These are phyloP conservation scores for Troilus luridus DNA, from an alignment of 2,888 invertebrate genomes.

Conservation along the genomic window DNA sequence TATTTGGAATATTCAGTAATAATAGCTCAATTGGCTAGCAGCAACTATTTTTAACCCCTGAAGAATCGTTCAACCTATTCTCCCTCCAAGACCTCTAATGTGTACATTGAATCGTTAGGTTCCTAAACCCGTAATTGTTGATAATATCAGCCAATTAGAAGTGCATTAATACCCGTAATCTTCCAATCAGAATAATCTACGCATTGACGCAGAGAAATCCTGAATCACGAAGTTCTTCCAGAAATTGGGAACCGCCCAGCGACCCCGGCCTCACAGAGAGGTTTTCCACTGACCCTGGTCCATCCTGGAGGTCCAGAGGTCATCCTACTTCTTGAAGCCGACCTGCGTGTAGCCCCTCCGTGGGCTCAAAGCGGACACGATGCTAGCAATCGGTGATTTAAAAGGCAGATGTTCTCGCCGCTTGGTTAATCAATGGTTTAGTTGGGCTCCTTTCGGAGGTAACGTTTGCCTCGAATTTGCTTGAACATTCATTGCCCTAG, in stretches of 20 bases:
- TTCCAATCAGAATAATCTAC: background rate
- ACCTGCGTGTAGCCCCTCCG: slow-evolving; percentile 6
- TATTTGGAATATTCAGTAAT: too few species aligned
- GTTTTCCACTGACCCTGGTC: background rate
- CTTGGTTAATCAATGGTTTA: slow-evolving; percentile 18
- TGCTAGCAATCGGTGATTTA: background rate
- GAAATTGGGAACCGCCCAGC: slow-evolving; percentile 1
- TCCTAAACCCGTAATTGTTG: background rate
- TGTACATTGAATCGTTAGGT: background rate
- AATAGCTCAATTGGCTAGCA: background rate
- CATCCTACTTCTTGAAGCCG: slow-evolving; percentile 6
- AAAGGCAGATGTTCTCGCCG: slow-evolving; percentile 15
- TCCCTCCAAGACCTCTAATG: background rate
- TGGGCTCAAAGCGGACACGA: background rate
- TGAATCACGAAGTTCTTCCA: background rate
- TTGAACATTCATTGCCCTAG: background rate
- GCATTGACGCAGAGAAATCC: background rate
- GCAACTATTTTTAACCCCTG: background rate
- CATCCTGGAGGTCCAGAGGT: slow-evolving; percentile 1
- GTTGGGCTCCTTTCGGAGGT: background rate
- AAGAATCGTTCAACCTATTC: background rate
- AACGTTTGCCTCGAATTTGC: background rate
- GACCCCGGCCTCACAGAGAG: background rate
- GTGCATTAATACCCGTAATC: background rate
- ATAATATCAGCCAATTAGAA: background rate